Evolutionary conservation across 2,113 vertebrate species (phyloP).

Genomic region (Callionymus lyra): DNA sequence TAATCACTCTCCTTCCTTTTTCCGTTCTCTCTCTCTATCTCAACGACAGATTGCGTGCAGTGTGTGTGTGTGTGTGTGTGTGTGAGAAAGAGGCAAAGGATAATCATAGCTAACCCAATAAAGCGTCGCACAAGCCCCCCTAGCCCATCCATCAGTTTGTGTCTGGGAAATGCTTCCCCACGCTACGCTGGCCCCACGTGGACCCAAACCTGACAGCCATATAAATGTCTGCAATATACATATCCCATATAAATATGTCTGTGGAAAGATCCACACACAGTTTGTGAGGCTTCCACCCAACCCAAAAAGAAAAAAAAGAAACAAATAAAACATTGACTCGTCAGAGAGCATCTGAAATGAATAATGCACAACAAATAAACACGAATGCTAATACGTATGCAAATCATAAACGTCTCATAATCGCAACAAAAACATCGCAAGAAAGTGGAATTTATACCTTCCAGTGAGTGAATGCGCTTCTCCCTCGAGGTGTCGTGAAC

Average conservation of each 20-base stretch:
- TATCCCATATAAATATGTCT: conserved; percentile 80
- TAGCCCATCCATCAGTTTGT: conserved; percentile 89
- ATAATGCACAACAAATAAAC: conserved; percentile 56
- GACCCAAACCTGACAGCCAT: conserved; percentile 88
- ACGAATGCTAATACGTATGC: conserved; percentile 67
- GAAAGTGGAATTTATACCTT: conserved; percentile 70
- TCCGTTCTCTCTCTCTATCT: conserved; percentile 49
- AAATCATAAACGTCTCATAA: conserved; percentile 42
- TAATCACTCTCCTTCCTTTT: conserved; percentile 46
- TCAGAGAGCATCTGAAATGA: conserved; percentile 47
- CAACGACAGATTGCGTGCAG: conserved; percentile 45
- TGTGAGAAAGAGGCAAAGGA: conserved; percentile 51
- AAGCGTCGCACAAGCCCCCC: conserved; percentile 79
- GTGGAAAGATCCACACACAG: conserved; percentile 52
- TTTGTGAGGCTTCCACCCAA: conserved; percentile 23
- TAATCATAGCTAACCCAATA: conserved; percentile 99
- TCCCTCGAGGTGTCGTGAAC: conserved; percentile 86
- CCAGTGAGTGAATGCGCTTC: conserved; percentile 84
- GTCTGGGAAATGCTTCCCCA: conserved; percentile 83
- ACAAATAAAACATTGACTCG: conserved; percentile 51
- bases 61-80: conserved; percentile 19
- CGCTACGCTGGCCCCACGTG: conserved; percentile 73
- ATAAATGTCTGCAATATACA: conserved; percentile 99
- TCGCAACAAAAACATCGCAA: conserved; percentile 24
- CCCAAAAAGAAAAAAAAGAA: conserved; percentile 42